Conservation (phyloP, 2,888 invertebrate species). For the Bruchidius siliquastri region DNA sequence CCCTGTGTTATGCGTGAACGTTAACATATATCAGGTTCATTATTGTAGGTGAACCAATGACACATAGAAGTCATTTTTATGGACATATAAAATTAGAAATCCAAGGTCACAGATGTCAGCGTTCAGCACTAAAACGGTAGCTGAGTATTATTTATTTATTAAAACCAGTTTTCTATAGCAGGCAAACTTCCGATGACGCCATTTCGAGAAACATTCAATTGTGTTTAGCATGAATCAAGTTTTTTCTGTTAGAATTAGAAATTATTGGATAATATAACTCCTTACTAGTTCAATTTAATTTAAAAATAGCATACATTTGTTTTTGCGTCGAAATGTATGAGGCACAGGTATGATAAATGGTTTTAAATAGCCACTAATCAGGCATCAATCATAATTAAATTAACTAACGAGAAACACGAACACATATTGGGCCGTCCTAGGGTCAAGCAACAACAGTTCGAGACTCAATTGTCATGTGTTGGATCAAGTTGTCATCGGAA, state of each 20-base stretch:
- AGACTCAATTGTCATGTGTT: too few relatives aligned
- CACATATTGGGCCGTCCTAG: too few relatives aligned
- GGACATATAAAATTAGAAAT: background rate
- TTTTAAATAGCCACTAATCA: too few relatives aligned
- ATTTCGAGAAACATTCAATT: background rate
- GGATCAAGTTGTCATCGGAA: too few relatives aligned
- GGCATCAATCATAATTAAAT: too few relatives aligned
- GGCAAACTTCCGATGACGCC: background rate
- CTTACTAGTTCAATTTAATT: too few relatives aligned
- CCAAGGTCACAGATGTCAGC: background rate
- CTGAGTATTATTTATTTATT: background rate
- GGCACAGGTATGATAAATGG: too few relatives aligned
- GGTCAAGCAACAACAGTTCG: too few relatives aligned
- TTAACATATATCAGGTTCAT: background rate
- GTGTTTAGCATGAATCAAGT: background rate
- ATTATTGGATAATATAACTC: background rate
- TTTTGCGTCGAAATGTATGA: too few relatives aligned
- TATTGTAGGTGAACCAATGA: background rate
- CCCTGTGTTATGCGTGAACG: too few relatives aligned
- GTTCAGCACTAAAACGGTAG: background rate
- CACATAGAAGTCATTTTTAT: background rate
- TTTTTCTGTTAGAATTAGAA: background rate
- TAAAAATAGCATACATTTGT: too few relatives aligned
- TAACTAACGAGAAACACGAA: too few relatives aligned
- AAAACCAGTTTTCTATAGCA: background rate